A percentile compares a stretch with the other conserved stretches of the same genome.
phyloP scores from a whole-genome alignment of 2,113 vertebrate genomes.

The Eolophus roseicapilla region DNA sequence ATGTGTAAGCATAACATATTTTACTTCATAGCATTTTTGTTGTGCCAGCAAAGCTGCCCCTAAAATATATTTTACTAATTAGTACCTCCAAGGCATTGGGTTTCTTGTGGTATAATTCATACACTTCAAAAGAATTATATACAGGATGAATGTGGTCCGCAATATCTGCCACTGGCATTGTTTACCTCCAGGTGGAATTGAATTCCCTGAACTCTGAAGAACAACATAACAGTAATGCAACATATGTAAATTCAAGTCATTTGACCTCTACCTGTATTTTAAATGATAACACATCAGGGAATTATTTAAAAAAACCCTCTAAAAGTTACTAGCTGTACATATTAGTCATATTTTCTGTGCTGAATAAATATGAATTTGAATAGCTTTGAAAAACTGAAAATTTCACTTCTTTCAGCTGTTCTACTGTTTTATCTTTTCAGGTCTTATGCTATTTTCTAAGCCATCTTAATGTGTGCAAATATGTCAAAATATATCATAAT shows the following conservation, averaged over 20 bases:
- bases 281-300: background rate
- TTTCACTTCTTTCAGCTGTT: background rate
- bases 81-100: conserved; percentile 18
- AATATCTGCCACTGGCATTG: conserved; percentile 18
- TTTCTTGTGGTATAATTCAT: conserved; percentile 9
- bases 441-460: background rate
- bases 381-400: background rate
- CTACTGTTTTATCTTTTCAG: background rate
- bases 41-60: conserved; percentile 1
- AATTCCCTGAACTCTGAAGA: conserved; percentile 44
- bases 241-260: background rate
- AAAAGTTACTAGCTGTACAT: background rate
- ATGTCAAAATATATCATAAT: background rate
- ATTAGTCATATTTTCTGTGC: background rate
- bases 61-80: conserved; percentile 42
- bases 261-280: background rate
- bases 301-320: accelerated
- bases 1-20: background rate
- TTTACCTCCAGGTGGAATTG: conserved; percentile 27
- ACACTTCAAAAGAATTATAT: conserved; percentile 19
- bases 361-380: background rate
- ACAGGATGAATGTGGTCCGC: background rate
- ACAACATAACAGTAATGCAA: background rate
- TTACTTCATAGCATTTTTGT: conserved; percentile 4
- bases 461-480: background rate